These are phyloP conservation scores for Drosophila melanica DNA, from an alignment of 1,140 invertebrate species.

Conservation along the genomic window DNA sequence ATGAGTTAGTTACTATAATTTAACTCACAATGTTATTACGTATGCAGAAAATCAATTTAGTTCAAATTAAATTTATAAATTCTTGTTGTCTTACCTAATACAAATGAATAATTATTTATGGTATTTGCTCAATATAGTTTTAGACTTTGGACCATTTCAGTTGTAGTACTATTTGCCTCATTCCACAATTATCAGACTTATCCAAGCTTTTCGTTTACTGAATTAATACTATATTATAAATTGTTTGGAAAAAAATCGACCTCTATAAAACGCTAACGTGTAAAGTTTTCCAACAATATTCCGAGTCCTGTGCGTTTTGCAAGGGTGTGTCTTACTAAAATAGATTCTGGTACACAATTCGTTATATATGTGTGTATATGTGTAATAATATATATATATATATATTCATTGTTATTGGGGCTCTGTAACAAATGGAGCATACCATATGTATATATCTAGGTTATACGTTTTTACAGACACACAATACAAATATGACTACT, in stretches of 20 bases:
- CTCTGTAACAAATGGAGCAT: conserved; percentile 28
- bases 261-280: conserved; percentile 73
- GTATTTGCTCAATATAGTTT: conserved; percentile 54
- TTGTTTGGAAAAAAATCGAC: conserved; percentile 63
- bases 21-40: neutral
- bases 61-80: conserved; percentile 8
- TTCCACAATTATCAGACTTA: conserved; percentile 63
- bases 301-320: conserved; percentile 71
- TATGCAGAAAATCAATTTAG: neutral
- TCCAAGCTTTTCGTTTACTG: conserved; percentile 44
- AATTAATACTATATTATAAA: conserved; percentile 50
- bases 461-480: conserved; percentile 34
- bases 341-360: conserved; percentile 44
- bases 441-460: conserved; percentile 26
- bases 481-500: conserved; percentile 39
- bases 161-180: conserved; percentile 46
- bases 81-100: conserved; percentile 19
- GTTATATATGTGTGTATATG: conserved; percentile 44
- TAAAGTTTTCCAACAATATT: conserved; percentile 67
- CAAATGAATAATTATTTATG: conserved; percentile 45
- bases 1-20: neutral
- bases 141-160: conserved; percentile 73
- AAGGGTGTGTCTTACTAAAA: conserved; percentile 69
- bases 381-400: conserved; percentile 29
- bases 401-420: conserved; percentile 39